Conservation (phyloP, 1,140 invertebrate genomes). For the Bombus pascuorum region DNA sequence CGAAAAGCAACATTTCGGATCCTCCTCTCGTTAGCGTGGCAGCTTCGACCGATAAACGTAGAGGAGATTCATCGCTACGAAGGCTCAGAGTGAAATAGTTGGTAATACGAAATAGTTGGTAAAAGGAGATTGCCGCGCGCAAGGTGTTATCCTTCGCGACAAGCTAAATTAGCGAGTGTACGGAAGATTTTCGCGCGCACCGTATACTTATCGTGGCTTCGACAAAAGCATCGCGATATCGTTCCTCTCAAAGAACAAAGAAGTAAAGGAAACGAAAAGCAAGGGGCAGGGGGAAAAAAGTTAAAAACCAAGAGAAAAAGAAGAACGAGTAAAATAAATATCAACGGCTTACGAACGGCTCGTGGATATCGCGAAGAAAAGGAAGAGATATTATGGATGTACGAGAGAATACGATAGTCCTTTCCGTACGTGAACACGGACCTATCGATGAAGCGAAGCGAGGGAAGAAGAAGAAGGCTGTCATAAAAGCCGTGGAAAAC, state of each 20-base stretch:
- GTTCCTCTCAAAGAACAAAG: neutral
- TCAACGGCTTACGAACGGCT: neutral
- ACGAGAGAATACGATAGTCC: neutral
- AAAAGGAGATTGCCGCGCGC: neutral
- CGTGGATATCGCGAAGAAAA: neutral
- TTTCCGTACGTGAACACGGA: neutral
- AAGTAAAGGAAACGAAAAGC: neutral
- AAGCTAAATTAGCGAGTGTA: neutral
- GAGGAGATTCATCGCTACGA: neutral
- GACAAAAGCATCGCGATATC: constrained; percentile 28
- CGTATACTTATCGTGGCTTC: neutral
- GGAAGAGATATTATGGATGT: constrained; percentile 12
- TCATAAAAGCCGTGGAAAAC: constrained; percentile 38
- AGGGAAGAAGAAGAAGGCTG: neutral
- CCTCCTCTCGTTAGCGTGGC: neutral
- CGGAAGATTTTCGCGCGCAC: neutral
- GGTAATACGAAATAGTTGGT: neutral
- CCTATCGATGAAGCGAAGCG: constrained; percentile 10
- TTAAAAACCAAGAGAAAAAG: neutral
- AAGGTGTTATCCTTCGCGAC: neutral
- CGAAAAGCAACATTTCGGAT: neutral
- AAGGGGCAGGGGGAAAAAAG: neutral
- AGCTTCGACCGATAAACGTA: neutral
- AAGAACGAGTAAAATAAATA: neutral
- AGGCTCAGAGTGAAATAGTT: neutral